Percentiles rank a stretch among this genome's conserved stretches.
Evolutionary conservation across 2,888 invertebrate species (phyloP).

Genomic region (Pandemis corylana): DNA sequence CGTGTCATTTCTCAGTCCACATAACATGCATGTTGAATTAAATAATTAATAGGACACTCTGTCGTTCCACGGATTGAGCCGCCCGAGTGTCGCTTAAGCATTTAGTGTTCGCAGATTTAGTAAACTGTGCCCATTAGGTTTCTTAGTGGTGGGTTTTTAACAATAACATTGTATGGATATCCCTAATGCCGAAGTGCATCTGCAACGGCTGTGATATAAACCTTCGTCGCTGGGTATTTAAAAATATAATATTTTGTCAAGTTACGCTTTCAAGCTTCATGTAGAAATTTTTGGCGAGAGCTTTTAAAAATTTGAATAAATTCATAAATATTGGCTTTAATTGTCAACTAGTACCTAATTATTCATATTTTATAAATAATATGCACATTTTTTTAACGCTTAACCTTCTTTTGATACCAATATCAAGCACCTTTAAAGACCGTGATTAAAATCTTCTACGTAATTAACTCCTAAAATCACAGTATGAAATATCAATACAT

Average conservation of each 20-base stretch:
- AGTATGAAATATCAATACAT: background rate
- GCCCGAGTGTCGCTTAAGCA: conserved; percentile 55
- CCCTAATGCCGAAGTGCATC: conserved; percentile 76
- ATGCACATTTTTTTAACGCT: conserved; percentile 32
- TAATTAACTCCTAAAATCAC: conserved; percentile 1
- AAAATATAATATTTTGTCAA: conserved; percentile 49
- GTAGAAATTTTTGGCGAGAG: conserved; percentile 56
- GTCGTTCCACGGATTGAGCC: conserved; percentile 47
- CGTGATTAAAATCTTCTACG: background rate
- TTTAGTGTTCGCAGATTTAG: conserved; percentile 52
- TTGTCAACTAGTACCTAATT: conserved; percentile 39
- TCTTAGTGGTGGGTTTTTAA: conserved; percentile 57
- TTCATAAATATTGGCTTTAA: conserved; percentile 49
- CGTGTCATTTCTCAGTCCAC: conserved; percentile 62
- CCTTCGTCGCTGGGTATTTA: conserved; percentile 76
- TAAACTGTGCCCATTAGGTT: conserved; percentile 49
- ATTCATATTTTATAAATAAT: conserved; percentile 14
- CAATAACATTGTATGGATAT: conserved; percentile 68
- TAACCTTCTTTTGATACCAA: conserved; percentile 14
- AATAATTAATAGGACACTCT: conserved; percentile 49
- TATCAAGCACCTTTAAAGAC: conserved; percentile 23
- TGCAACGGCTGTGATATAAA: conserved; percentile 78
- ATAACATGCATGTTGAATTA: conserved; percentile 48
- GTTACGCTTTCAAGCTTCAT: conserved; percentile 57
- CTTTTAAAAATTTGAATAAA: conserved; percentile 33